Percentiles rank a stretch among this genome's conserved stretches.
Evolutionary conservation across 1,140 invertebrate genomes (phyloP).

Genomic region (Bradysia coprophila): DNA sequence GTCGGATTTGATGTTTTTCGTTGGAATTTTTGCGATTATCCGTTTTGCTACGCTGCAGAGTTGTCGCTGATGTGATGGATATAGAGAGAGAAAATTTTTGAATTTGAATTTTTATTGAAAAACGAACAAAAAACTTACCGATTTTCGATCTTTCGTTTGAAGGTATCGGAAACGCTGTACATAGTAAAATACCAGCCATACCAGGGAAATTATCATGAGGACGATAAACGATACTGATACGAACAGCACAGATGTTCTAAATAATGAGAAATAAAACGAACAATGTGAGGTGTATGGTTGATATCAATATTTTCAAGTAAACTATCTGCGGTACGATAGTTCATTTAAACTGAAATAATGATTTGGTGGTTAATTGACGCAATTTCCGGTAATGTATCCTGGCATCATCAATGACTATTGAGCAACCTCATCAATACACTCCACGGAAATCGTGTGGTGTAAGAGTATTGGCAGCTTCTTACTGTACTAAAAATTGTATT

Average conservation of each 20-base stretch:
- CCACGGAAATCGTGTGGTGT: no score
- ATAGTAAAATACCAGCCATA: slow-evolving; percentile 90
- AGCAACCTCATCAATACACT: no score
- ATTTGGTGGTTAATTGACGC: no score
- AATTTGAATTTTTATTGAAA: slow-evolving; percentile 1
- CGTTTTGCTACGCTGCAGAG: slow-evolving; percentile 79
- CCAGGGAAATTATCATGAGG: slow-evolving; percentile 80
- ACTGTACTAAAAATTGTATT: no score
- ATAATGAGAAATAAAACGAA: slow-evolving; percentile 21
- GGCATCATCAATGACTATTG: no score
- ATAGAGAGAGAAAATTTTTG: neutral
- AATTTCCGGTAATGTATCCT: no score
- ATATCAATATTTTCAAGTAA: no score
- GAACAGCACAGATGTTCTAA: slow-evolving; percentile 72
- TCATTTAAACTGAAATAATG: no score
- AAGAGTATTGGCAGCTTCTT: no score
- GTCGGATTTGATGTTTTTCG: slow-evolving; percentile 60
- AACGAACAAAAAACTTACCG: slow-evolving; percentile 8
- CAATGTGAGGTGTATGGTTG: no score
- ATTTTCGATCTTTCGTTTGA: slow-evolving; percentile 61
- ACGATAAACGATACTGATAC: slow-evolving; percentile 90
- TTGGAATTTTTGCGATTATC: slow-evolving; percentile 75
- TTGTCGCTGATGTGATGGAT: slow-evolving; percentile 42
- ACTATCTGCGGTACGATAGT: no score
- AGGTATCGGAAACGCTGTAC: slow-evolving; percentile 82